These are phyloP conservation scores for Lordiphosa collinella DNA, from an alignment of 1,140 invertebrate genomes.

Conservation along the genomic window DNA sequence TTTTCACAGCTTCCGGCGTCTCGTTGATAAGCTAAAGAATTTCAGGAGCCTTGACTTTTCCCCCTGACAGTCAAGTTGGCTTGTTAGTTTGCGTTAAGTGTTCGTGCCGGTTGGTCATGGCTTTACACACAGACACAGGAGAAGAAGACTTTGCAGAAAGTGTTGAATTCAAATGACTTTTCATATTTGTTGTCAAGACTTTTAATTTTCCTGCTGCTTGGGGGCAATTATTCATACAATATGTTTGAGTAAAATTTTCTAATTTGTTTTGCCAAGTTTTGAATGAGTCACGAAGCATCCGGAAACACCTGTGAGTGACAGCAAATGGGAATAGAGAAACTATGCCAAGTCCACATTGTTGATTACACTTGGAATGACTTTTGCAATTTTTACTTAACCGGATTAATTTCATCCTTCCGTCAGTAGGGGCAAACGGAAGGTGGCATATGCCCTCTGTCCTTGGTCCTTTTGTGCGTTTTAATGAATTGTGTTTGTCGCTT, in stretches of 20 bases:
- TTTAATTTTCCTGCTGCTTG: constrained; percentile 35
- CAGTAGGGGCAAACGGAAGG: constrained; percentile 33
- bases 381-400: constrained; percentile 41
- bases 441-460: constrained; percentile 12
- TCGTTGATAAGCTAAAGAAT: constrained; percentile 70
- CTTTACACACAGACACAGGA: constrained; percentile 19
- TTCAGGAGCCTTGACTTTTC: constrained; percentile 58
- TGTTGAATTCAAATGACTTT: too few relatives aligned
- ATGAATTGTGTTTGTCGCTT: constrained; percentile 54
- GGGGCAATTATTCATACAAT: constrained; percentile 43
- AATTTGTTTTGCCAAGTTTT: not conserved
- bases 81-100: constrained; percentile 70
- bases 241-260: constrained; percentile 19
- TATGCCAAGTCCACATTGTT: not conserved
- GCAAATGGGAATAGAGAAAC: not conserved
- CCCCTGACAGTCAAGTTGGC: constrained; percentile 18
- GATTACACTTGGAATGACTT: constrained; percentile 17
- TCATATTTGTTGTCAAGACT: too few relatives aligned
- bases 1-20: constrained; percentile 69
- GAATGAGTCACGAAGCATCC: constrained; percentile 1
- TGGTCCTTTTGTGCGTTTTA: constrained; percentile 45
- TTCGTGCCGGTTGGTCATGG: constrained; percentile 23
- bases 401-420: constrained; percentile 53
- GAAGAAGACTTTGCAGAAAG: too few relatives aligned
- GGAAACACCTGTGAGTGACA: not conserved